Percentiles rank a stretch among this genome's conserved stretches.
These are phyloP conservation scores for Ectemnius cavifrons DNA, from an alignment of 2,888 invertebrate species.

Conservation along the genomic window DNA sequence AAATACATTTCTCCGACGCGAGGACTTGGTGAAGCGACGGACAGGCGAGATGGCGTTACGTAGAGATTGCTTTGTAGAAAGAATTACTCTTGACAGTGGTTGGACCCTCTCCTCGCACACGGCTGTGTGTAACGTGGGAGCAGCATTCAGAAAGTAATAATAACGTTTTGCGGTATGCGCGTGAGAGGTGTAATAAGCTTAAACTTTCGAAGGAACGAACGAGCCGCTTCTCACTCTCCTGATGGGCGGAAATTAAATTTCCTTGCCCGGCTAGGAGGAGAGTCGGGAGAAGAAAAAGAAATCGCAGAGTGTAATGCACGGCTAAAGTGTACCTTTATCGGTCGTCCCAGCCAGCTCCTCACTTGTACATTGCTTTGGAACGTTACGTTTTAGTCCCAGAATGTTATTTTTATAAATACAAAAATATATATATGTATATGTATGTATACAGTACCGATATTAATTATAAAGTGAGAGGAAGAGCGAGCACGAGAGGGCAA, in stretches of 20 bases:
- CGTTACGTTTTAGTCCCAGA: constrained; percentile 73
- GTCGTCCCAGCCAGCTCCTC: constrained; percentile 58
- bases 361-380: constrained; percentile 65
- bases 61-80: constrained; percentile 5
- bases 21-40: background rate
- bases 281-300: constrained; percentile 7
- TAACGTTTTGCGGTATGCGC: constrained; percentile 27
- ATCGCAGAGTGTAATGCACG: constrained; percentile 30
- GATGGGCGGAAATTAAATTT: constrained; percentile 47
- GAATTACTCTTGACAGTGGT: constrained; percentile 1
- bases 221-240: constrained; percentile 33
- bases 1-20: too few relatives aligned
- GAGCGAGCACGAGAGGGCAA: too few relatives aligned
- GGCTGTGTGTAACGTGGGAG: constrained; percentile 25
- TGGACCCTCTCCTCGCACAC: constrained; percentile 30
- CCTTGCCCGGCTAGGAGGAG: constrained; percentile 29
- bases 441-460: constrained; percentile 69
- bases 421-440: constrained; percentile 66
- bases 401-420: constrained; percentile 76
- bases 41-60: constrained; percentile 3
- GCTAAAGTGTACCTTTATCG: constrained; percentile 55
- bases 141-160: constrained; percentile 12
- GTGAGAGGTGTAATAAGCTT: constrained; percentile 19
- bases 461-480: constrained; percentile 33
- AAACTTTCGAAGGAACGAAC: constrained; percentile 26